Percentiles rank a stretch among this genome's conserved stretches.
phyloP scores from a whole-genome alignment of 2,113 vertebrate species.

The Alouatta palliata region DNA sequence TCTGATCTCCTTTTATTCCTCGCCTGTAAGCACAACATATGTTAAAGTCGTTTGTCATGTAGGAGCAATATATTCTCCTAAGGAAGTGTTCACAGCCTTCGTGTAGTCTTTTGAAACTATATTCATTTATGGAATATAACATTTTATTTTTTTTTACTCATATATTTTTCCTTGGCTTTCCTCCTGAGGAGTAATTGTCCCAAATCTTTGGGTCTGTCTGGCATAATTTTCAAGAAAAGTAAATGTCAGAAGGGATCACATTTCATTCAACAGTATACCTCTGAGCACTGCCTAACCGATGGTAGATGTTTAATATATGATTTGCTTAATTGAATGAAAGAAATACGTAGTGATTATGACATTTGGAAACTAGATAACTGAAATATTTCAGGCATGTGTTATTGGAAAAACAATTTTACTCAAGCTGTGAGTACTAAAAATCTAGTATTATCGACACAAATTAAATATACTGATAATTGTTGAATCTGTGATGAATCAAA shows the following conservation, averaged over 20 bases:
- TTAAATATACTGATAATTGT: conserved; percentile 11
- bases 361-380: not conserved
- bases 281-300: not conserved
- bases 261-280: not conserved
- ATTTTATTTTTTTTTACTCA: not conserved
- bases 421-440: not conserved
- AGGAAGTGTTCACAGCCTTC: not conserved
- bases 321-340: not conserved
- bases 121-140: not conserved
- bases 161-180: not conserved
- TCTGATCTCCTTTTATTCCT: not conserved
- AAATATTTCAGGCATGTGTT: not conserved
- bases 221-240: conserved; percentile 20
- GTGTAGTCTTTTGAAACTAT: not conserved
- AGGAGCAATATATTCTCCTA: not conserved
- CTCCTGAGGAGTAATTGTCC: not conserved
- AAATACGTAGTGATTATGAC: not conserved
- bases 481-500: conserved; percentile 37
- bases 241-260: not conserved
- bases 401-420: conserved; percentile 19
- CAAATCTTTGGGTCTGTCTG: not conserved
- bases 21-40: not conserved
- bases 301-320: conserved; percentile 6
- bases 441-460: conserved; percentile 12
- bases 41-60: not conserved